Evolutionary conservation across 2,888 invertebrate species (phyloP).

Genomic region (Tenthredo mesomela): DNA sequence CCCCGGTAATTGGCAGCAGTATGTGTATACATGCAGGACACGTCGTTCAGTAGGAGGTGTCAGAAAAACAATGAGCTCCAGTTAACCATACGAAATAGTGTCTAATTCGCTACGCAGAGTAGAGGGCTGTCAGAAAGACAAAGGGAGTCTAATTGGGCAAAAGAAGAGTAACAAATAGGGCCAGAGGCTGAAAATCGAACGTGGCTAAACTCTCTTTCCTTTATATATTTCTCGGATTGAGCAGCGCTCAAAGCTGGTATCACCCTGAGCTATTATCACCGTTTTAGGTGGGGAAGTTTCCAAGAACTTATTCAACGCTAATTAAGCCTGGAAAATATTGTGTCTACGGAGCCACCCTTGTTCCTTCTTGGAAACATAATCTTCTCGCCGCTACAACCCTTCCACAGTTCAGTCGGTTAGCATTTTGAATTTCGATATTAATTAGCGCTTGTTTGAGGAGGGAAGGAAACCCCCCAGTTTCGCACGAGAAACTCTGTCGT

Average conservation of each 20-base stretch:
- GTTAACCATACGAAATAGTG: constrained; percentile 19
- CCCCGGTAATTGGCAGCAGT: constrained; percentile 28
- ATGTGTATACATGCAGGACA: constrained; percentile 34
- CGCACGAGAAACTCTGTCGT: constrained; percentile 37
- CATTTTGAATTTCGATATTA: constrained; percentile 58
- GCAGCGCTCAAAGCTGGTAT: constrained; percentile 10
- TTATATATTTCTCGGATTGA: background rate
- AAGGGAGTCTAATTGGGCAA: constrained; percentile 31
- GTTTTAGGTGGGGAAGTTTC: constrained; percentile 7
- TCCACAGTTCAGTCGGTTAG: constrained; percentile 55
- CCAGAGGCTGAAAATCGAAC: constrained; percentile 35
- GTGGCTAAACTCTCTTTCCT: constrained; percentile 28
- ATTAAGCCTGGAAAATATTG: constrained; percentile 53
- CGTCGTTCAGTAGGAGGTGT: constrained; percentile 8
- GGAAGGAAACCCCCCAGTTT: constrained; percentile 19
- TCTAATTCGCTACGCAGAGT: background rate
- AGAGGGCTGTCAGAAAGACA: constrained; percentile 19
- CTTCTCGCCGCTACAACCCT: constrained; percentile 41
- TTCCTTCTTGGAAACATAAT: constrained; percentile 28
- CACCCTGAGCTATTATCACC: constrained; percentile 39
- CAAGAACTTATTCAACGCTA: constrained; percentile 58
- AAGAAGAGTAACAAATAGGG: constrained; percentile 35
- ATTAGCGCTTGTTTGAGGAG: constrained; percentile 59
- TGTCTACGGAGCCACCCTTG: constrained; percentile 19
- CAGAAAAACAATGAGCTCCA: constrained; percentile 26